Evolutionary conservation across 2,888 invertebrate species (phyloP), one percentile per base, ranked within the genome.

Genomic region (Acheta domesticus): DNA sequence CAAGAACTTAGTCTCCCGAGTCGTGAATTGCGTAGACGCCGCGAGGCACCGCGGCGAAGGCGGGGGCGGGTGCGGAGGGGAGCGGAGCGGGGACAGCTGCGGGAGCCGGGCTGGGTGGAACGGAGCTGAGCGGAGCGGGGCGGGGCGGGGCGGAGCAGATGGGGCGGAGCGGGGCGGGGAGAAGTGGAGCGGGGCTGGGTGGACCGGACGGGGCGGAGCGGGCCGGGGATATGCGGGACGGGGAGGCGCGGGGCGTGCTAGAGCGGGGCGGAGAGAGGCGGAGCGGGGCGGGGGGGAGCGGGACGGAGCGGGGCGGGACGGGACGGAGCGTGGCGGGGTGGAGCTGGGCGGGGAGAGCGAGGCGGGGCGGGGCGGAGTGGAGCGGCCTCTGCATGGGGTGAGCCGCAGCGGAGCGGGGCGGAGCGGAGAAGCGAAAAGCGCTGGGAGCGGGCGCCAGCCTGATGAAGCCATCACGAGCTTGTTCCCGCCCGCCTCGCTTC

Each of bases 1-100:
- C 62, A 62, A 62, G 62, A 62, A 62, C 62, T 62, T 62, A 14
- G 62, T n/a, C 62, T 62, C 16, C 62, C 62, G 62, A 62, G 62
- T 62, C 16, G 14, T 62, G 62, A 19, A 62, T 62, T n/a, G 14
- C n/a, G 62, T n/a, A 62, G 62, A 62, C 36, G 62, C 14, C n/a
- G 62, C 14, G 62, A 19, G 62, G 16, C 14, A 19, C 16, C n/a
- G 62, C 62, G n/a, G 62, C 16, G 62, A 16, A 62, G 62, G 62
- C 14, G n/a, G n/a, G 62, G 11, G n/a, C 62, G n/a, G n/a, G 16
- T 2, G 62, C 12, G 19, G 62, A 4, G 19, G 2, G 16, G 14
- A 1, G 14, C 16, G 62, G 62, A 5, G 14, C n/a, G 16, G 14
- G 16, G 62, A 62, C 14, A 62, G n/a, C 62, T 62, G 62, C n/a